phyloP scores from a whole-genome alignment of 2,888 invertebrate species.

The Metallyticus violacea region DNA sequence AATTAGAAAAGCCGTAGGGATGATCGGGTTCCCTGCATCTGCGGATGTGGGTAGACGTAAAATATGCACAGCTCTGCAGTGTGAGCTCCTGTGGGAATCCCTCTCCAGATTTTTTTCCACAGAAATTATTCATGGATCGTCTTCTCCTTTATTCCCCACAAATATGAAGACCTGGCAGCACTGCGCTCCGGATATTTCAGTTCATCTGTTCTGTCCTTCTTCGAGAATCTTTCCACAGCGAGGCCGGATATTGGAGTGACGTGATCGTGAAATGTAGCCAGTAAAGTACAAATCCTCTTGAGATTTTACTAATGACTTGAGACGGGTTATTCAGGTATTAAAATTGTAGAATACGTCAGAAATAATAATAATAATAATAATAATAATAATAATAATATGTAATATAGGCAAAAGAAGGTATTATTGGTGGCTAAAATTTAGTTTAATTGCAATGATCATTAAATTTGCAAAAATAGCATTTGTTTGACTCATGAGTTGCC shows the following conservation, averaged over 20 bases:
- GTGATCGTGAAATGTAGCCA: not conserved
- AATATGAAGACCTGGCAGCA: not conserved
- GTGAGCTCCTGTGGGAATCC: not conserved
- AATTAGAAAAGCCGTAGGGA: not conserved
- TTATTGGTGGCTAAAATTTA: too few relatives aligned
- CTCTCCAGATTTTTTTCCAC: not conserved
- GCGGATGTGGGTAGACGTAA: not conserved
- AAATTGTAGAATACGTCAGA: too few relatives aligned
- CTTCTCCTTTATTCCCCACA: not conserved
- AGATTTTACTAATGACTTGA: too few relatives aligned
- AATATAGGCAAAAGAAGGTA: too few relatives aligned
- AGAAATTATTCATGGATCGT: not conserved
- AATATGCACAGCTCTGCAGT: not conserved
- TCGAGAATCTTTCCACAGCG: not conserved
- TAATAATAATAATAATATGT: too few relatives aligned
- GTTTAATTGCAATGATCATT: too few relatives aligned
- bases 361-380: too few relatives aligned
- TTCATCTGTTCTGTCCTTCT: too few relatives aligned
- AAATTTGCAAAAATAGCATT: too few relatives aligned
- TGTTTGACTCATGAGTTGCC: too few relatives aligned
- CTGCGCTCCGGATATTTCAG: not conserved
- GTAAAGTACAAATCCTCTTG: too few relatives aligned
- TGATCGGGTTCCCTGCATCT: not conserved
- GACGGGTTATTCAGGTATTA: too few relatives aligned
- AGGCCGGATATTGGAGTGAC: not conserved